These are phyloP conservation scores for Melanotus villosus DNA, from an alignment of 2,888 invertebrate species.

Conservation along the genomic window DNA sequence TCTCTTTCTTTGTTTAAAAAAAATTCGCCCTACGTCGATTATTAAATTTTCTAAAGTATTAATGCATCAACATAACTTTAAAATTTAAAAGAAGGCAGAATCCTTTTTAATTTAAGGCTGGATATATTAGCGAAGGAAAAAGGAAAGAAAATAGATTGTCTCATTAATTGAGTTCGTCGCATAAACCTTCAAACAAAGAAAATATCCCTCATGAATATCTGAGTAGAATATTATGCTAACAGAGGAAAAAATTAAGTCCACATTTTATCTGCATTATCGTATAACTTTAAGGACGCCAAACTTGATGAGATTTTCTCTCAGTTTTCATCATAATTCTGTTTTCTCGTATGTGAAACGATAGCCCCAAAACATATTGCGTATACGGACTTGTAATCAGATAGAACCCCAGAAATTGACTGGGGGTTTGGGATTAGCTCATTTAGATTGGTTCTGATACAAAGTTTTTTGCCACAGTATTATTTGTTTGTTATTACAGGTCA, in stretches of 20 bases:
- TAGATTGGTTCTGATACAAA: conserved; percentile 51
- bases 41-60: neutral
- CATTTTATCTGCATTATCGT: conserved; percentile 30
- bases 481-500: conserved; percentile 21
- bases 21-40: neutral
- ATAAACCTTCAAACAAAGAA: conserved; percentile 2
- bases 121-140: neutral
- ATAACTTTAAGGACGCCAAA: conserved; percentile 28
- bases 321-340: conserved; percentile 37
- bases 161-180: neutral
- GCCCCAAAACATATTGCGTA: conserved; percentile 48
- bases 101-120: neutral
- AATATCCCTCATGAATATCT: conserved; percentile 16
- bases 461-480: conserved; percentile 32
- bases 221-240: conserved; percentile 16
- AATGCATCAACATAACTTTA: too few species aligned
- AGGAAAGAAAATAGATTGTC: neutral
- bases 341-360: conserved; percentile 44
- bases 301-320: conserved; percentile 36
- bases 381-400: conserved; percentile 51
- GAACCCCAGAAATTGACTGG: conserved; percentile 52
- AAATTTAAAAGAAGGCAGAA: neutral
- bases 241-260: conserved; percentile 28
- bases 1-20: neutral
- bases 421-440: conserved; percentile 53